Evolutionary conservation across 2,888 invertebrate species (phyloP), one percentile per base, ranked within the genome.

Genomic region (Alsophila aescularia): DNA sequence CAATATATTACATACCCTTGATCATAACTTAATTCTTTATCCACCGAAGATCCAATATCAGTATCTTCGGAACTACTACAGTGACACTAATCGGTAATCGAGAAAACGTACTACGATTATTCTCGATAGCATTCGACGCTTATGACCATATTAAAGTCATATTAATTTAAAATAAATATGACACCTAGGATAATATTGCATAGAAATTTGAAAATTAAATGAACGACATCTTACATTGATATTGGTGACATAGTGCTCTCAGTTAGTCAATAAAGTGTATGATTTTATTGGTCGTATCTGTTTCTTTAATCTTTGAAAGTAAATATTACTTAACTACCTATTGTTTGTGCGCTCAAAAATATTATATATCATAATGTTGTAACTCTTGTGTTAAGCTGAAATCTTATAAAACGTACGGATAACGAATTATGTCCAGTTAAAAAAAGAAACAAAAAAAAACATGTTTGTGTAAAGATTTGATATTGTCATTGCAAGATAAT

Each of bases 91-190:
- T 56, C 13, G 56, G 37, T 56, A 40, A 60, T 64, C 44, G 43
- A 42, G 51, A 41, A 52, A 53, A 58, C 43, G 47, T 60, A 60
- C 48, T 45, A 51, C 36, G 43, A 21, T 49, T 52, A 52, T 51
- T 21, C 24, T 4, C 15, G 56, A 60, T 58, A 52, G 39, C 48
- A 37, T 34, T 16, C 52, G 45, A 45, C 48, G 45, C 49, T 52
- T 52, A 45, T 40, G 58, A 41, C 12, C 35, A 58, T 47, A 60
- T 64, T 58, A 56, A 45, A 51, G 48, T 51, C 52, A 47, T 50
- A 52, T 58, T 37, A 60, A 52, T 59, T 64, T 64, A 54, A 50
- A 56, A 64, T 64, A 64, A 59, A 60, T 60, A 64, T 64, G 63
- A 64, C 58, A 64, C 63, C 43, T 56, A 34, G 58, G 56, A 50